Evolutionary conservation across 1,140 invertebrate species (phyloP).

Genomic region (Leptestheria dahalacensis): DNA sequence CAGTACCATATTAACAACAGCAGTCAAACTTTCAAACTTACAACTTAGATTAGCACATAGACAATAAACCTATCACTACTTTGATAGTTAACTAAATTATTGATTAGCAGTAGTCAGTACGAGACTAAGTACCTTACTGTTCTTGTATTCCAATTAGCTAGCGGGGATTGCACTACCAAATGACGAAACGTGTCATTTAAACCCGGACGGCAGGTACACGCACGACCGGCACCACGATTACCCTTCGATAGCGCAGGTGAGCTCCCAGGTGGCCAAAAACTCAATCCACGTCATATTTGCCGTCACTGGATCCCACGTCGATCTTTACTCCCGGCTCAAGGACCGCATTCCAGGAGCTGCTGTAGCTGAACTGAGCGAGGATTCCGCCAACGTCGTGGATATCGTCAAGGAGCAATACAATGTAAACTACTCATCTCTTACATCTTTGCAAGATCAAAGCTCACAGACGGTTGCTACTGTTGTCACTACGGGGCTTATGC

Average conservation of each 20-base stretch:
- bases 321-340: slow-evolving; percentile 36
- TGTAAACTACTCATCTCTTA: background rate
- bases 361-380: slow-evolving; percentile 39
- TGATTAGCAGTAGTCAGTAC: too few relatives aligned
- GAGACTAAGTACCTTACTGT: too few relatives aligned
- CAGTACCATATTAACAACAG: too few relatives aligned
- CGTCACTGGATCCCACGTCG: slow-evolving; percentile 38
- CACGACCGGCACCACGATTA: slow-evolving; percentile 20
- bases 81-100: too few relatives aligned
- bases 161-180: slow-evolving; percentile 47
- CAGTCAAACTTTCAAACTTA: too few relatives aligned
- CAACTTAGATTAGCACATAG: too few relatives aligned
- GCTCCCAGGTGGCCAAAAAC: slow-evolving; percentile 29
- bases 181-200: slow-evolving; percentile 44
- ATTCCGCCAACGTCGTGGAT: slow-evolving; percentile 44
- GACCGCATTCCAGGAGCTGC: slow-evolving; percentile 30
- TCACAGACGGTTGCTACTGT: too few relatives aligned
- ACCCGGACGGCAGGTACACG: slow-evolving; percentile 20
- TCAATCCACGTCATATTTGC: slow-evolving; percentile 49
- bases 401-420: slow-evolving; percentile 38
- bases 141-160: too few relatives aligned
- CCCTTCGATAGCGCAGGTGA: slow-evolving; percentile 24
- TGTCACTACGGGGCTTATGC: too few relatives aligned
- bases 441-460: too few relatives aligned
- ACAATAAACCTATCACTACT: too few relatives aligned